These are phyloP conservation scores for Drosophila pullipes DNA, from an alignment of 2,888 invertebrate species.

Conservation along the genomic window DNA sequence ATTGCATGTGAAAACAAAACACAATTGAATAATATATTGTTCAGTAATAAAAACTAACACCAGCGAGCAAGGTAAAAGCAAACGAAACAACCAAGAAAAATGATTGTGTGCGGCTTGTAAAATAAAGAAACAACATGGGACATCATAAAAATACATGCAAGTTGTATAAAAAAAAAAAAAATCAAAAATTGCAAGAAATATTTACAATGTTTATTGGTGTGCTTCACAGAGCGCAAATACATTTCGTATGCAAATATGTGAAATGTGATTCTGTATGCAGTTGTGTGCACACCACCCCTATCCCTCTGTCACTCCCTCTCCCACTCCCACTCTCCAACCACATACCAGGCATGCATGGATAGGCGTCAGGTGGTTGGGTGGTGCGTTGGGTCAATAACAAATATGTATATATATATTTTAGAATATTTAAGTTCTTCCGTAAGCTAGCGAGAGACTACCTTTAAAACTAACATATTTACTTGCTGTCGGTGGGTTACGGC, in stretches of 20 bases:
- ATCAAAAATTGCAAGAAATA: conserved; percentile 42
- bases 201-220: conserved; percentile 81
- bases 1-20: conserved; percentile 32
- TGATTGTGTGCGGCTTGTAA: conserved; percentile 22
- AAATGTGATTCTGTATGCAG: conserved; percentile 74
- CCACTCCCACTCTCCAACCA: conserved; percentile 25
- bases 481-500: not conserved
- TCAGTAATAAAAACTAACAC: conserved; percentile 71
- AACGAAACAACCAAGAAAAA: conserved; percentile 47
- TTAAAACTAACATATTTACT: conserved; percentile 1
- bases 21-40: conserved; percentile 71
- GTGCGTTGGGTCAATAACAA: conserved; percentile 17
- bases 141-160: conserved; percentile 24
- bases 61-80: conserved; percentile 31
- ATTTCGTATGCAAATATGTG: conserved; percentile 77
- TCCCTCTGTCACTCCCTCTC: not conserved
- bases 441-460: conserved; percentile 5
- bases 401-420: conserved; percentile 10
- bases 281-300: conserved; percentile 17
- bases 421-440: conserved; percentile 29
- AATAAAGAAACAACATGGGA: conserved; percentile 35
- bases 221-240: conserved; percentile 77
- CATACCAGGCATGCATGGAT: conserved; percentile 63
- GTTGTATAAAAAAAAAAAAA: conserved; percentile 9
- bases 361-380: conserved; percentile 35